These are phyloP conservation scores for Dynastes tityus DNA, from an alignment of 2,888 invertebrate species.

Conservation along the genomic window DNA sequence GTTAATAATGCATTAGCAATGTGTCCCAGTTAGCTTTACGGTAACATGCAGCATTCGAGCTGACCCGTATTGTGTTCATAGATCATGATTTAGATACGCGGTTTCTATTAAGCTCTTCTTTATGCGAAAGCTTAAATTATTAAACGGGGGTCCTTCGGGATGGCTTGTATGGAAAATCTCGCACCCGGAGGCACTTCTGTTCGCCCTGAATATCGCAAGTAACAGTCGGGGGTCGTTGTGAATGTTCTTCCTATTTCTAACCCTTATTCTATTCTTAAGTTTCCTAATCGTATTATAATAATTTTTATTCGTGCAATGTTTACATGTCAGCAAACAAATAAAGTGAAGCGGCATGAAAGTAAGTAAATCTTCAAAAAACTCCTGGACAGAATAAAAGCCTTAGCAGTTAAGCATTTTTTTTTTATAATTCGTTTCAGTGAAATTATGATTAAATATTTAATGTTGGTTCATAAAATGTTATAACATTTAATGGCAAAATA, in stretches of 20 bases:
- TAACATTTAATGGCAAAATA: no score
- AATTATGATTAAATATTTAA: no score
- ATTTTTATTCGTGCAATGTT: no score
- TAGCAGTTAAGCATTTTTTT: no score
- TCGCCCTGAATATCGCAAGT: neutral
- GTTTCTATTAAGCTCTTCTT: conserved; percentile 52
- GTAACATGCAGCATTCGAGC: conserved; percentile 48
- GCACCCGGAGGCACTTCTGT: neutral
- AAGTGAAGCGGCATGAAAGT: no score
- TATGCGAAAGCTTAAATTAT: conserved; percentile 44
- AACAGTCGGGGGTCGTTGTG: neutral
- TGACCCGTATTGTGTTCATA: conserved; percentile 56
- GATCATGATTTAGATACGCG: conserved; percentile 57
- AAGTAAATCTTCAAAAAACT: no score
- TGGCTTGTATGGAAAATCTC: neutral
- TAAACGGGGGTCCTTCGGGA: conserved; percentile 17
- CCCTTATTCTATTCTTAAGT: no score
- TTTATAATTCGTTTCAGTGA: no score
- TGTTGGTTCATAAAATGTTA: no score
- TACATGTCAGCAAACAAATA: no score
- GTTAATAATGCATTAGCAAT: conserved; percentile 58
- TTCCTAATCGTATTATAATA: no score
- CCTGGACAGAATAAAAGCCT: no score
- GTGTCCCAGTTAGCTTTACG: conserved; percentile 55
- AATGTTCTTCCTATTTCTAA: neutral